Conservation (phyloP, 2,888 invertebrate genomes). For the Villa cingulata region DNA sequence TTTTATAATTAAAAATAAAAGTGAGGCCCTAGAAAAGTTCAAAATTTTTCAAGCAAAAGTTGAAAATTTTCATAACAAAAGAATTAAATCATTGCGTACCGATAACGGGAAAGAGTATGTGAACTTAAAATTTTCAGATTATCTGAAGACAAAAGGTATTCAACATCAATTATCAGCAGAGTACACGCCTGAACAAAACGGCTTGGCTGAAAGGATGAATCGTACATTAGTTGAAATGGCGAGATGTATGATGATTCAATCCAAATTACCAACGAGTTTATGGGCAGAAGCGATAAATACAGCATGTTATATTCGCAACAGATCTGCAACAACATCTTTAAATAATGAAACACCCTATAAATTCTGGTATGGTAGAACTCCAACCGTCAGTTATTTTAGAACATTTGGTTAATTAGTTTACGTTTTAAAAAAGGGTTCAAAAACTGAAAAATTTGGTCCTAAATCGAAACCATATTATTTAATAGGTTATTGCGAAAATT, state of each 20-base stretch:
- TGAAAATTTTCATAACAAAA: not conserved
- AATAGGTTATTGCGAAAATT: not conserved
- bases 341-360: not conserved
- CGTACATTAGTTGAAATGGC: not conserved
- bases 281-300: not conserved
- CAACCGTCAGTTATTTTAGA: not conserved
- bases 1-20: too few relatives aligned
- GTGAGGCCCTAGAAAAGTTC: not conserved
- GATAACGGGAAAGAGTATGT: not conserved
- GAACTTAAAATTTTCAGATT: not conserved
- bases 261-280: not conserved
- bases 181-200: not conserved
- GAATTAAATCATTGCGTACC: not conserved
- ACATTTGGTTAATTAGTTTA: not conserved
- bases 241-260: not conserved
- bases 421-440: not conserved
- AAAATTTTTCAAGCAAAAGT: not conserved
- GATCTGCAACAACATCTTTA: not conserved
- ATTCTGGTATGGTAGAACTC: not conserved
- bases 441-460: conserved; percentile 9
- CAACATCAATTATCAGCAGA: not conserved
- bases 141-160: not conserved
- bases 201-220: not conserved
- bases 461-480: conserved; percentile 5
- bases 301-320: not conserved